Evolutionary conservation across 2,888 invertebrate species (phyloP).

Genomic region (Dryobota labecula): DNA sequence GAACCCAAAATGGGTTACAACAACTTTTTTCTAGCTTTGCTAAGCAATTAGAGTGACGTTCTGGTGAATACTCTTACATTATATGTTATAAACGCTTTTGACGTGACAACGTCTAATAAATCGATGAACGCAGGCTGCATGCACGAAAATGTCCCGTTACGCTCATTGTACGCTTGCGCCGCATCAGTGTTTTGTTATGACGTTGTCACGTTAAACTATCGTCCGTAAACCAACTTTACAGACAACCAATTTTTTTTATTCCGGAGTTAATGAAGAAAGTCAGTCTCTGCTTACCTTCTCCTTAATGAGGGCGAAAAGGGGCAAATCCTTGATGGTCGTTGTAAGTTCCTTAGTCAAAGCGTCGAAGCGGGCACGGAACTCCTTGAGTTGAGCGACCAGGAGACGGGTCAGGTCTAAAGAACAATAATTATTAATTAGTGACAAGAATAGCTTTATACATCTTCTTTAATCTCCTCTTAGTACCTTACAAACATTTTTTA

Average conservation of each 20-base stretch:
- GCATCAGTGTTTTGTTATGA: too few species aligned
- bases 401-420: constrained; percentile 83
- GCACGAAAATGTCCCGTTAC: too few species aligned
- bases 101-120: too few species aligned
- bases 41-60: background rate
- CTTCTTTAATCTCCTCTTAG: too few species aligned
- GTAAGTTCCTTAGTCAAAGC: constrained; percentile 78
- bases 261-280: background rate
- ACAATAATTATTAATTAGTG: background rate
- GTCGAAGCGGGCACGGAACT: constrained; percentile 78
- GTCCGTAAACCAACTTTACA: too few species aligned
- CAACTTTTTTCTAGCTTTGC: background rate
- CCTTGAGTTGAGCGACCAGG: constrained; percentile 82
- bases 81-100: too few species aligned
- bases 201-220: too few species aligned
- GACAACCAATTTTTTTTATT: too few species aligned
- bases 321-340: constrained; percentile 84
- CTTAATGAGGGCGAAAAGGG: constrained; percentile 78
- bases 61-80: background rate
- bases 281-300: constrained; percentile 77
- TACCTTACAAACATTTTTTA: too few species aligned
- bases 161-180: too few species aligned
- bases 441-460: background rate
- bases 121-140: too few species aligned
- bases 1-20: background rate